Evolutionary conservation across 2,113 vertebrate genomes (phyloP), one percentile per base, ranked within the genome.

Genomic region (Falcunculus frontatus): DNA sequence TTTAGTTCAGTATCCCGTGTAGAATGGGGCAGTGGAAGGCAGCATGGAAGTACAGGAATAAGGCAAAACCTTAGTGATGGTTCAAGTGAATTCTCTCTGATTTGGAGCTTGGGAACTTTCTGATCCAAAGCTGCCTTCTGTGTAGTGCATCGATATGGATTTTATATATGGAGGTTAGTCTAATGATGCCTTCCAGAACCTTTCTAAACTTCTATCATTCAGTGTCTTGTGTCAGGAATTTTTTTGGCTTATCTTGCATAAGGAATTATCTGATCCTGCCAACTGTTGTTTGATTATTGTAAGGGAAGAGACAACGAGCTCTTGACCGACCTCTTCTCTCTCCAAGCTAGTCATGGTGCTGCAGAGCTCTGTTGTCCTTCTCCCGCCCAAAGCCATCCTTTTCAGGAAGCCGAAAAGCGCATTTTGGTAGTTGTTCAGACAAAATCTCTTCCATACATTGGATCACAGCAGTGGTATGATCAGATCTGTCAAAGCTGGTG

Each of bases 1-100:
- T 57, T 78, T 33, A 73, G 25, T 26, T 41, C n/a, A 7, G 53
- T n/a, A 15, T 42, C 22, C 8, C 1, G 0, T 0, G 3, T 20
- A 39, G 44, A n/a, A 57, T 57, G 53, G 41, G 41, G 30, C 44
- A 83, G 63, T 30, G 27, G 52, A 21, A 72, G 23, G 30, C 41
- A 60, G 30, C 44, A 6, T 27, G 62, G 57, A 59, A n/a, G 44
- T 46, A 21, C 8, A 59, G 56, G 39, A 80, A 32, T 29, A 65
- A 63, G 37, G 37, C 46, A 57, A 41, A 89, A 57, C 16, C 11
- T 8, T 49, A 4, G 33, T 46, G 59, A 10, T 57, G 4, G 6
- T 90, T 80, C 37, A 10, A 55, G 35, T 3, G 1, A 32, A 23
- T n/a, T 22, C 25, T 88, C 42, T 49, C 26, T 2, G 4, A 33